Evolutionary conservation across 2,113 vertebrate species (phyloP).

Genomic region (Genyomyrus donnyi): DNA sequence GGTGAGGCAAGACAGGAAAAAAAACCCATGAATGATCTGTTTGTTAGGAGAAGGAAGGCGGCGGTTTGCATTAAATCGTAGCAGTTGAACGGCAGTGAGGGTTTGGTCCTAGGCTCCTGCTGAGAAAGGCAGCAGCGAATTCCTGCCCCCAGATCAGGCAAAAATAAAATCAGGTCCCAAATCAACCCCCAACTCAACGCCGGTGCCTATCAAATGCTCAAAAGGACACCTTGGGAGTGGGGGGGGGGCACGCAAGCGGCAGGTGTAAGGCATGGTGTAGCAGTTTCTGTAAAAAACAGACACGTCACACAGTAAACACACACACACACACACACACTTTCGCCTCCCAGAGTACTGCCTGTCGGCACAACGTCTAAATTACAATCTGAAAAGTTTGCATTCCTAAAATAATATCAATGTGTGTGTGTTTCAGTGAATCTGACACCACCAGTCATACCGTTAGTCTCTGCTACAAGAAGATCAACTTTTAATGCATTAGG

Average conservation of each 20-base stretch:
- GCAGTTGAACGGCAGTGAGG: not conserved
- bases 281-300: not conserved
- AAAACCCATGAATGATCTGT: not conserved
- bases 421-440: conserved; percentile 33
- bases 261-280: conserved; percentile 12
- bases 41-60: not conserved
- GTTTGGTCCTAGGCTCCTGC: not conserved
- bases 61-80: not conserved
- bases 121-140: not conserved
- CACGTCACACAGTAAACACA: not conserved
- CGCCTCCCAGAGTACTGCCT: not conserved
- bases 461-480: not conserved
- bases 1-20: not conserved
- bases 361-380: not conserved
- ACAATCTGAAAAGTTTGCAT: not conserved
- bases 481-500: not conserved
- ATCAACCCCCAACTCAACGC: not conserved
- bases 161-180: not conserved
- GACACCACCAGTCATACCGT: not conserved
- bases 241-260: not conserved
- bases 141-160: not conserved
- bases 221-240: not conserved
- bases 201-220: not conserved
- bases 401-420: not conserved
- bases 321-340: not conserved